Evolutionary conservation across 2,888 invertebrate genomes (phyloP), one percentile per base, ranked within the genome.

Genomic region (Amblyjoppa proteus): DNA sequence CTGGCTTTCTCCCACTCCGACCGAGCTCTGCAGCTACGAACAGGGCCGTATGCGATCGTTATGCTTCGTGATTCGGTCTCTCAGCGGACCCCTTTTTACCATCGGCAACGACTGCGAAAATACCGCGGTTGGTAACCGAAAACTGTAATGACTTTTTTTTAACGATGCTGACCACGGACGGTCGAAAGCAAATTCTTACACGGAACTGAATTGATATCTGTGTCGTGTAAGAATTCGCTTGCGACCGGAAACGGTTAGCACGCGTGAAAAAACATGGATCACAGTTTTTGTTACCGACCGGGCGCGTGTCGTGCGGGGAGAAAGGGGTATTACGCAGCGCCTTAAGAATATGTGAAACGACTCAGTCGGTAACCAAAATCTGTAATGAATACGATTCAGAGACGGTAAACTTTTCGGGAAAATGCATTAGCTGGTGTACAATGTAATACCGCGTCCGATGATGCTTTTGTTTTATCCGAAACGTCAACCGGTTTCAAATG

Each of bases 21-120:
- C n/a, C 16, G 45, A 25, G 34, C 68, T 70, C 71, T 13, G 49
- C 25, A 58, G 78, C 69, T 38, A 45, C 68, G 53, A 9, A 61
- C 80, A 86, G 87, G 85, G 87, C 87, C 83, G 87, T 41, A 64
- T 28, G 61, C 45, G 45, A 71, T 25, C 13, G 34, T 25, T 31
- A 34, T 16, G 13, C 49, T 49, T 71, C n/a, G 53, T 45, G 45
- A 38, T 28, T 28, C 68, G 13, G 25, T 9, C 34, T 31, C 70
- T 69, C 69, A 16, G 11, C 16, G 69, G 70, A 51, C 31, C 70
- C 51, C 20, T 70, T 70, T 34, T 9, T n/a, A 31, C 28, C 20
- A 38, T 38, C 31, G 53, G 7, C 41, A 49, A 31, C 28, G 28
- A 20, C 53, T 20, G 34, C 16, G 9, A 56, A 25, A 9, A 11